These are phyloP conservation scores for Neomorphus geoffroyi DNA, from an alignment of 2,797 vertebrate species.

Conservation along the genomic window DNA sequence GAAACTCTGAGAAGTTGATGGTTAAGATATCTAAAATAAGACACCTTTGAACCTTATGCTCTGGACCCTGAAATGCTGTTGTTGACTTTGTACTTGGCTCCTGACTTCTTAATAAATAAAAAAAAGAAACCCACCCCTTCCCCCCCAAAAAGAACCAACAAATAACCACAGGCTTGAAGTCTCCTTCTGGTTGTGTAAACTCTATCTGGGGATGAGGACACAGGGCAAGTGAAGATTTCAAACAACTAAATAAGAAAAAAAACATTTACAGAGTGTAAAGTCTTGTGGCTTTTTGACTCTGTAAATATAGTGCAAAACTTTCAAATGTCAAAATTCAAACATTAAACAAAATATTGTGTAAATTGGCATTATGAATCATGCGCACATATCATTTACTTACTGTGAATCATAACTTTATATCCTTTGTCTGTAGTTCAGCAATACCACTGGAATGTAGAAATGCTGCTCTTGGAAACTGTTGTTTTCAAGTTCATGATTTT, in stretches of 20 bases:
- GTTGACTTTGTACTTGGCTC: background rate
- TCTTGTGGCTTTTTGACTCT: background rate
- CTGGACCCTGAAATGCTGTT: background rate
- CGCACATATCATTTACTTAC: background rate
- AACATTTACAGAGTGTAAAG: slow-evolving; percentile 25
- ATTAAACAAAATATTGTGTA: background rate
- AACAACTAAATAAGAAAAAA: slow-evolving; percentile 8
- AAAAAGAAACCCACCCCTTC: no score
- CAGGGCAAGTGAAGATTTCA: background rate
- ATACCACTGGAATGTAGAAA: background rate
- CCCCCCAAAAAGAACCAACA: no score
- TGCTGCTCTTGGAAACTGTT: background rate
- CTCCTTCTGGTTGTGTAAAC: slow-evolving; percentile 12
- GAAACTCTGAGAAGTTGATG: background rate
- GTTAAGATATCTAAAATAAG: background rate
- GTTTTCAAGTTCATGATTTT: background rate
- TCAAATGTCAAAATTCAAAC: background rate
- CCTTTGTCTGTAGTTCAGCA: fast-evolving
- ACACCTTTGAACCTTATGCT: background rate
- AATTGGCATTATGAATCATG: background rate
- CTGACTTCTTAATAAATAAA: background rate
- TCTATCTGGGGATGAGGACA: background rate
- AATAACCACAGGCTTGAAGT: background rate
- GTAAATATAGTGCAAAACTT: background rate
- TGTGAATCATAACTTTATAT: background rate